Evolutionary conservation across 2,797 vertebrate genomes (phyloP).

Genomic region (Siniperca obscura): DNA sequence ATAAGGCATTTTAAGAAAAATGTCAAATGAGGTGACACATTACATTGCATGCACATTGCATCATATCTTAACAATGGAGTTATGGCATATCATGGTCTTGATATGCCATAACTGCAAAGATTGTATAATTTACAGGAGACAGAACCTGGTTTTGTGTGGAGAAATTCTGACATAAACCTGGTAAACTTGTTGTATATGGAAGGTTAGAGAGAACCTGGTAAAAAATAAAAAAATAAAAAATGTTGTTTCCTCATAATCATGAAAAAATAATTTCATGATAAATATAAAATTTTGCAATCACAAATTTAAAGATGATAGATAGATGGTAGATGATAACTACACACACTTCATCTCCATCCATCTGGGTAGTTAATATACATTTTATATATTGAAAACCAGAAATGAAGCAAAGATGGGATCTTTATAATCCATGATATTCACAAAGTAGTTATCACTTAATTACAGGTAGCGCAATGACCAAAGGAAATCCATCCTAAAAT

Average conservation of each 20-base stretch:
- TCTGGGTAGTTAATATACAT: background rate
- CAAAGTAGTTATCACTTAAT: conserved; percentile 26
- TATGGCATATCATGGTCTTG: background rate
- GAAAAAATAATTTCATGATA: background rate
- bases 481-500: background rate
- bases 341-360: background rate
- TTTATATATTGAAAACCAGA: conserved; percentile 35
- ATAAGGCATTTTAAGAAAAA: background rate
- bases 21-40: conserved; percentile 7
- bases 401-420: conserved; percentile 20
- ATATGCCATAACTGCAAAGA: background rate
- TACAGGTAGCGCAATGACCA: conserved; percentile 16
- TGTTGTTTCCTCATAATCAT: background rate
- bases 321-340: background rate
- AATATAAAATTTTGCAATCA: background rate
- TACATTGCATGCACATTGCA: conserved; percentile 20
- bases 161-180: background rate
- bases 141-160: background rate
- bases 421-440: conserved; percentile 24
- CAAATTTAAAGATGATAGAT: background rate
- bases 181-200: background rate
- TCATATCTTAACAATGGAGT: background rate
- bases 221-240: background rate
- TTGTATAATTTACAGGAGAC: background rate
- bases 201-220: background rate